A percentile compares a stretch with the other conserved stretches of the same genome.
Evolutionary conservation across 2,888 invertebrate species (phyloP).

Genomic region (Andrena bucephala): DNA sequence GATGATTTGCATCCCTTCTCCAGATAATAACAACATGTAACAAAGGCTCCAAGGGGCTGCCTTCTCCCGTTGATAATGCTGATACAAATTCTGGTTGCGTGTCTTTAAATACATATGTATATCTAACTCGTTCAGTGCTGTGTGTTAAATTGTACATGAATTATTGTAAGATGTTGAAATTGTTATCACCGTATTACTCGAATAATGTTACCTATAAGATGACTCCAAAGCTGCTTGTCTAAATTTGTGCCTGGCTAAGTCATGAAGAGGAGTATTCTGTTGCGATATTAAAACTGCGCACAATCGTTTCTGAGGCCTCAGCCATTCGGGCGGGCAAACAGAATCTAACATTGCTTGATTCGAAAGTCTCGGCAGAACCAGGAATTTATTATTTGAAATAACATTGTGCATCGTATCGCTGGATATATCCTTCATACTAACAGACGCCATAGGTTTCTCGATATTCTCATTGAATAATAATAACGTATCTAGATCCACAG

Average conservation of each 20-base stretch:
- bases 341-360: constrained; percentile 95
- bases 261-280: constrained; percentile 87
- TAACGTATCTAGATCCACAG: constrained; percentile 91
- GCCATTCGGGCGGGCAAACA: constrained; percentile 95
- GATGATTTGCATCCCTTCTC: constrained; percentile 93
- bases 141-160: constrained; percentile 26
- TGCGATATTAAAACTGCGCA: constrained; percentile 93
- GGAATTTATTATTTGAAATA: constrained; percentile 94
- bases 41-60: constrained; percentile 88
- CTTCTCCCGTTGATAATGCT: constrained; percentile 88
- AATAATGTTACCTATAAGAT: constrained; percentile 86
- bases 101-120: constrained; percentile 95
- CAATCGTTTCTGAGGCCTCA: constrained; percentile 90
- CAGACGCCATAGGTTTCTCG: constrained; percentile 92
- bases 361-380: constrained; percentile 94
- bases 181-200: neutral
- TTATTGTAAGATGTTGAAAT: neutral
- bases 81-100: constrained; percentile 93
- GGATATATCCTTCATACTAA: constrained; percentile 96
- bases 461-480: constrained; percentile 96
- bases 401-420: constrained; percentile 95
- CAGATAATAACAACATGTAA: constrained; percentile 95
- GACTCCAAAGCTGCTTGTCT: constrained; percentile 90
- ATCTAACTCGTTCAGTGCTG: constrained; percentile 88
- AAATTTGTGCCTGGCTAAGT: constrained; percentile 89